phyloP scores from a whole-genome alignment of 1,140 invertebrate genomes.

The Asobara japonica region DNA sequence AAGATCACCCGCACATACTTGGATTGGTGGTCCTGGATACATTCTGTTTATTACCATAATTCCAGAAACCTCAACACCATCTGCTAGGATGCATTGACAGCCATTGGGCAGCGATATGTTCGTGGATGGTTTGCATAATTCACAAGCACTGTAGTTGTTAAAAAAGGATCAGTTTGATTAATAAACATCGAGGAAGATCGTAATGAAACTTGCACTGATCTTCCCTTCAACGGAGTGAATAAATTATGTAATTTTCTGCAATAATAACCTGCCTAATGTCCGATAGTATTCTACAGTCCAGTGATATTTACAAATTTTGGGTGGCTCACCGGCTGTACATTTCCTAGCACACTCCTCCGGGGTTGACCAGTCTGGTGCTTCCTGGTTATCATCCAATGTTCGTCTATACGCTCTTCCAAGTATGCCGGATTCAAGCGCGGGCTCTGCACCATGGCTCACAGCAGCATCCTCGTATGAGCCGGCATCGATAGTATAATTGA shows the following conservation, averaged over 20 bases:
- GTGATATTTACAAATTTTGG: slow-evolving; percentile 82
- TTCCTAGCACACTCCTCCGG: slow-evolving; percentile 81
- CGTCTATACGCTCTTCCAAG: no score
- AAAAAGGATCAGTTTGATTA: not conserved
- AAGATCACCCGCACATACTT: slow-evolving; percentile 87
- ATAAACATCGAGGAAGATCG: not conserved
- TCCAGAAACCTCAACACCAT: slow-evolving; percentile 78
- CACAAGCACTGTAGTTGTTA: slow-evolving; percentile 75
- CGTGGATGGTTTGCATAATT: slow-evolving; percentile 77
- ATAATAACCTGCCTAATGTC: slow-evolving; percentile 76
- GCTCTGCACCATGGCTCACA: not conserved
- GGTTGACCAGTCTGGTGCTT: slow-evolving; percentile 46
- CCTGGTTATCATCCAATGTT: not conserved
- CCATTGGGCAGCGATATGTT: slow-evolving; percentile 71
- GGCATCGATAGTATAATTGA: not conserved
- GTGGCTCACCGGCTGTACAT: slow-evolving; percentile 77
- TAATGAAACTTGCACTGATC: not conserved
- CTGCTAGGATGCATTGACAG: slow-evolving; percentile 83
- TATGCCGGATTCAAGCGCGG: not conserved
- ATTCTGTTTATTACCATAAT: slow-evolving; percentile 84
- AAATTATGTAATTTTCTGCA: not conserved
- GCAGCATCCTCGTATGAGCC: not conserved
- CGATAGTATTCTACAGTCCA: slow-evolving; percentile 84
- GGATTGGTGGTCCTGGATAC: slow-evolving; percentile 85
- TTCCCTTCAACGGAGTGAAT: not conserved